A percentile compares a stretch with the other conserved stretches of the same genome.
These are phyloP conservation scores for Lasioglossum villosulum DNA, from an alignment of 2,888 invertebrate genomes.

Conservation along the genomic window DNA sequence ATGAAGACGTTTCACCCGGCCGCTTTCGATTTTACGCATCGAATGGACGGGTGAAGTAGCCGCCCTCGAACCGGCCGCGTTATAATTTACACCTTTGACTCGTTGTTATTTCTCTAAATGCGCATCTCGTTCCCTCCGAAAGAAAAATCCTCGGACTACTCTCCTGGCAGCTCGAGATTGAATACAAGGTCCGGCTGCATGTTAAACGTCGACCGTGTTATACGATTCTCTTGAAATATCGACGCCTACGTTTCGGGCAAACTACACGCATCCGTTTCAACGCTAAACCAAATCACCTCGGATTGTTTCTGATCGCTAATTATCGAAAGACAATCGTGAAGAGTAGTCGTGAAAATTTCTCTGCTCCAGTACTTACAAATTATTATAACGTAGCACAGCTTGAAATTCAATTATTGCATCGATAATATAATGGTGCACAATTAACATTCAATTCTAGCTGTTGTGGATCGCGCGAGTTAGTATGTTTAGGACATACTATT, in stretches of 20 bases:
- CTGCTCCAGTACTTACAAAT: not conserved
- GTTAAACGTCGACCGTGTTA: not conserved
- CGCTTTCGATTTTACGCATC: slow-evolving; percentile 57
- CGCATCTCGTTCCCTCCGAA: not conserved
- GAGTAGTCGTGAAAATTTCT: no score
- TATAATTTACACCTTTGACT: slow-evolving; percentile 48
- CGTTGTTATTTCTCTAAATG: slow-evolving; percentile 24
- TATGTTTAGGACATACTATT: no score
- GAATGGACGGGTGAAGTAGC: slow-evolving; percentile 46
- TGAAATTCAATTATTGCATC: no score
- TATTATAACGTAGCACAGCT: not conserved
- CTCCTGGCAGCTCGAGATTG: slow-evolving; percentile 5
- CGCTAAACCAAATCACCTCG: not conserved
- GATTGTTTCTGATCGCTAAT: not conserved
- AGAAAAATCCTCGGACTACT: not conserved
- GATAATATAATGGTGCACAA: no score
- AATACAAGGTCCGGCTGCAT: not conserved
- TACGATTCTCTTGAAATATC: slow-evolving; percentile 3
- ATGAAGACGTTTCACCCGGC: slow-evolving; percentile 58
- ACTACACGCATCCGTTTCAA: not conserved
- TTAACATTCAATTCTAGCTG: no score
- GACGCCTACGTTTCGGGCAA: not conserved
- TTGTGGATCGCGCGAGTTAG: no score
- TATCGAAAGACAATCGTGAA: not conserved
- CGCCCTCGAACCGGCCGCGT: slow-evolving; percentile 33